Evolutionary conservation across 2,888 invertebrate genomes (phyloP).

Genomic region (Nudaria mundana): DNA sequence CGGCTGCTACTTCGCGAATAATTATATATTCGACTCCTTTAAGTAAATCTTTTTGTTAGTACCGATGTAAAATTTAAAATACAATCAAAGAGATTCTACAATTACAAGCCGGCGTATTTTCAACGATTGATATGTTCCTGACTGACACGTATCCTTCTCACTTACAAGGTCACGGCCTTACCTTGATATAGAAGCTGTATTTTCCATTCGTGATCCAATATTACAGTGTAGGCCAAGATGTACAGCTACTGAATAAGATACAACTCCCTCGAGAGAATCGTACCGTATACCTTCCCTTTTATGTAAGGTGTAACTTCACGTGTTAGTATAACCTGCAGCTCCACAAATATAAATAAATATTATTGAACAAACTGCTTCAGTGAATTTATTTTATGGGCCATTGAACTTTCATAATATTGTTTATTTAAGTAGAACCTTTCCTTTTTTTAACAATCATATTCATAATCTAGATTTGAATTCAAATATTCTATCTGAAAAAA

Average conservation of each 20-base stretch:
- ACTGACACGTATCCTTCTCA: too few relatives aligned
- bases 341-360: neutral
- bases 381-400: too few relatives aligned
- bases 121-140: too few relatives aligned
- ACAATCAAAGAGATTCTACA: too few relatives aligned
- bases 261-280: conserved; percentile 28
- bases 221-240: conserved; percentile 31
- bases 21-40: too few relatives aligned
- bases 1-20: too few relatives aligned
- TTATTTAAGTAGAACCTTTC: too few relatives aligned
- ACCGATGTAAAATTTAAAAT: too few relatives aligned
- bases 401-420: too few relatives aligned
- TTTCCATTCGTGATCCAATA: conserved; percentile 17
- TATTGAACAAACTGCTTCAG: neutral
- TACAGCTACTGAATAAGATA: conserved; percentile 34
- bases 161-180: neutral
- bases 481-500: too few relatives aligned
- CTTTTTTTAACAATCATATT: neutral
- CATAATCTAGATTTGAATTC: neutral
- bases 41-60: too few relatives aligned
- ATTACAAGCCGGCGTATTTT: too few relatives aligned
- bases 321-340: conserved; percentile 4
- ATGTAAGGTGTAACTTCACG: conserved; percentile 24
- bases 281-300: conserved; percentile 19
- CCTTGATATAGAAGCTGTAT: neutral